Evolutionary conservation across 2,113 vertebrate species (phyloP).

Genomic region (Halichoerus grypus): DNA sequence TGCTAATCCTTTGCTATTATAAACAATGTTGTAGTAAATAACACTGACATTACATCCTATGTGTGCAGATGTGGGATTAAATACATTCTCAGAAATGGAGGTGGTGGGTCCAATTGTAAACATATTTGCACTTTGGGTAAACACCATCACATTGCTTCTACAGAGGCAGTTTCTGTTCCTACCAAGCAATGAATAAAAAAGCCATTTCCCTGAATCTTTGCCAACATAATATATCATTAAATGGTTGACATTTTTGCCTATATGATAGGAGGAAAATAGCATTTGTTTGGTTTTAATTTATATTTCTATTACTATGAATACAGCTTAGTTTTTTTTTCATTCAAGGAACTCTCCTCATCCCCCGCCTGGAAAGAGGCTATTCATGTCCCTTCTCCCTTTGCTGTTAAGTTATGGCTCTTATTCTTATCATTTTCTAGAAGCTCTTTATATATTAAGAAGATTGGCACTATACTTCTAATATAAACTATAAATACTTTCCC

Average conservation of each 20-base stretch:
- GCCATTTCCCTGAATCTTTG: background rate
- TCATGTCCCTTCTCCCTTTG: background rate
- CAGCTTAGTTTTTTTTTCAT: background rate
- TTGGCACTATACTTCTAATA: background rate
- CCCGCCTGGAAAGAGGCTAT: background rate
- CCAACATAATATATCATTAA: background rate
- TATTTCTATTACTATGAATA: slow-evolving; percentile 15
- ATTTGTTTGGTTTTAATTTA: background rate
- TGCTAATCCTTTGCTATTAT: background rate
- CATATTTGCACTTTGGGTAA: background rate
- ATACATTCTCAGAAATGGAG: background rate
- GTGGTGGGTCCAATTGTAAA: background rate
- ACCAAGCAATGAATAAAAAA: background rate
- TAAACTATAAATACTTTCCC: background rate
- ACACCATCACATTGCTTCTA: background rate
- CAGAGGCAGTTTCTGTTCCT: background rate
- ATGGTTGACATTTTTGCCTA: background rate
- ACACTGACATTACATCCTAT: background rate
- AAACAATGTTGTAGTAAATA: background rate
- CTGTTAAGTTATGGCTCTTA: background rate
- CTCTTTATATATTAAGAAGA: background rate
- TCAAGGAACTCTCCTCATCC: background rate
- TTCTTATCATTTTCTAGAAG: background rate
- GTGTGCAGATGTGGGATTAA: background rate
- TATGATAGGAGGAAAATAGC: background rate